Base-by-base conservation (phyloP, 1,140 invertebrate genomes). In the Campoletis sonorensis region DNA sequence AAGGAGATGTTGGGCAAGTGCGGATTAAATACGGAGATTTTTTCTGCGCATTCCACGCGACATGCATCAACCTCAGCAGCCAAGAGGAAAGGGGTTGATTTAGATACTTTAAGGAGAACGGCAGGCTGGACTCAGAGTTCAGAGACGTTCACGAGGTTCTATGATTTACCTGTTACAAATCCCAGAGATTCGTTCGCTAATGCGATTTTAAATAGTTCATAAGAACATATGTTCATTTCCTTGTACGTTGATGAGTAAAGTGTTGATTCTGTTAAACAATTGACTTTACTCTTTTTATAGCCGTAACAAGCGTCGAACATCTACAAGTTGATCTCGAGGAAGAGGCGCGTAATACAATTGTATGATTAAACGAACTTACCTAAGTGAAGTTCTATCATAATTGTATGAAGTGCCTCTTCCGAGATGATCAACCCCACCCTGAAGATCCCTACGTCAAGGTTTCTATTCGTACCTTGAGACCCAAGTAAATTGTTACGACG, bases 11-110 rank as follows among this genome's bases (percentile, higher is more conserved):
- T 77, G n/a, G 40, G 13, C 2, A 77, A 61, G 1, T 33, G 73
- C 23, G 54, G 73, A n/a, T 16, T 77, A 18, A 26, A 77, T 51
- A 61, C 54, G 1, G 51, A 18, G 0, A 81, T 49, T n/a, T 84
- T 84, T 58, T 26, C 80, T 16, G 82, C 80, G 18, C 70, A 81
- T 37, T 79, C 70, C 18, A 84, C 80, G 30, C n/a, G 82, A 11
- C 80, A 84, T 30, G 71, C 82, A 15, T 45, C 77, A 26, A 84
- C 82, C 4, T 84, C 82, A 13, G 76, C 82, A 0, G 79, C 82
- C 5, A 78, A 83, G 15, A 54, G 30, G 58, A 61, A 68, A 4
- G 82, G 79, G 7, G 23, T 83, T 16, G 58, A 21, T 21, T 71
- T 78, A n/a, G 82, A 83, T 26, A 23, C 71, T 1, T 61, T 83